Evolutionary conservation across 2,888 invertebrate genomes (phyloP).

Genomic region (Leptogaster cylindrica): DNA sequence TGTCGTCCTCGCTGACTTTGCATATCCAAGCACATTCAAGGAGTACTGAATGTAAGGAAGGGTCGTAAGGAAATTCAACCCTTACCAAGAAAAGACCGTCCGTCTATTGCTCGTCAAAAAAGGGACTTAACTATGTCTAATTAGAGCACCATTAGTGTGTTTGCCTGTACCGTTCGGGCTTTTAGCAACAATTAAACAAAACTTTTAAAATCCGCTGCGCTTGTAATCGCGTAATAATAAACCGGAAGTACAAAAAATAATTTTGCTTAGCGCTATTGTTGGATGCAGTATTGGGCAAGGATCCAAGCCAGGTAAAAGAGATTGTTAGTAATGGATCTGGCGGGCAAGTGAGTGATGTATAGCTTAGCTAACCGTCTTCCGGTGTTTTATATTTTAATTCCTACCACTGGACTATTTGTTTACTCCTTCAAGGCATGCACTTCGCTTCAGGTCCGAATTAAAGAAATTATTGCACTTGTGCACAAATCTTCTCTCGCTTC

Average conservation of each 20-base stretch:
- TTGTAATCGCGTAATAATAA: conserved; percentile 16
- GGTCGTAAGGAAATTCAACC: conserved; percentile 5
- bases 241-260: conserved; percentile 11
- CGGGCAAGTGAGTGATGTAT: background rate
- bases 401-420: background rate
- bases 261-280: no score
- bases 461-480: background rate
- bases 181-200: conserved; percentile 13
- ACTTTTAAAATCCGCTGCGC: conserved; percentile 4
- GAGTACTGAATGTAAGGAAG: conserved; percentile 7
- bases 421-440: background rate
- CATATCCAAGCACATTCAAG: conserved; percentile 7
- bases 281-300: background rate
- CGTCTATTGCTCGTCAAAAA: background rate
- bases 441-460: background rate
- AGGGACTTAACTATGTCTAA: conserved; percentile 30
- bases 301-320: background rate
- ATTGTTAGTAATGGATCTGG: conserved; percentile 10
- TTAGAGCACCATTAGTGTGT: conserved; percentile 35
- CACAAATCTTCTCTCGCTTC: background rate
- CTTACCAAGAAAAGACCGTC: background rate
- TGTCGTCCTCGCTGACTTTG: conserved; percentile 19
- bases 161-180: background rate
- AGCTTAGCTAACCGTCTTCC: background rate
- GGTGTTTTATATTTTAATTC: background rate